These are phyloP conservation scores for Neosalanx taihuensis DNA, from an alignment of 2,797 vertebrate genomes.

Conservation along the genomic window DNA sequence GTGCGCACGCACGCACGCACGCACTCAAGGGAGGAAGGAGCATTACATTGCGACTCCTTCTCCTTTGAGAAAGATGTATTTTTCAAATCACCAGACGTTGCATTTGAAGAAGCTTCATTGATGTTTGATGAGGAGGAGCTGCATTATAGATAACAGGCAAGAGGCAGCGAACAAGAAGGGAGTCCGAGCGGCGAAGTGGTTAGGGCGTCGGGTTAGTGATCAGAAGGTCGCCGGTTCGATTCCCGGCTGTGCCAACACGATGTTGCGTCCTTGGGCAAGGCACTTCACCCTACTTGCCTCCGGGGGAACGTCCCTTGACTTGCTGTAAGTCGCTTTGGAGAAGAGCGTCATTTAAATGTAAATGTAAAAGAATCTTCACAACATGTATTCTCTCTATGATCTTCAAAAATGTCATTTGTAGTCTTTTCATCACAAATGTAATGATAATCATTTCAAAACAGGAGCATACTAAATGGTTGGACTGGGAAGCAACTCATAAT, in stretches of 20 bases:
- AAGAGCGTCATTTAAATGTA: too few relatives aligned
- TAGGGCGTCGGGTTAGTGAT: too few relatives aligned
- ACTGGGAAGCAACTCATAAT: neutral
- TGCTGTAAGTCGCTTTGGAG: too few relatives aligned
- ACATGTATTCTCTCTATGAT: neutral
- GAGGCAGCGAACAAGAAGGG: neutral
- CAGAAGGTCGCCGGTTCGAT: too few relatives aligned
- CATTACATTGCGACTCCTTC: neutral
- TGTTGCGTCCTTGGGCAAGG: too few relatives aligned
- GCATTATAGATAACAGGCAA: neutral
- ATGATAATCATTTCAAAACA: neutral
- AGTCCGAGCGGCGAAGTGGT: too few relatives aligned
- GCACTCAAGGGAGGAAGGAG: neutral
- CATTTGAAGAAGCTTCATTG: neutral
- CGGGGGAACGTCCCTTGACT: too few relatives aligned
- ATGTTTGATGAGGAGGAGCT: neutral
- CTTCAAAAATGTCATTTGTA: neutral
- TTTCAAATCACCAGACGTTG: neutral
- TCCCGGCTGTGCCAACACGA: too few relatives aligned
- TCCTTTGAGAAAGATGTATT: neutral
- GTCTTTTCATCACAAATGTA: neutral
- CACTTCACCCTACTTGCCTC: too few relatives aligned
- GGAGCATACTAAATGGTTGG: neutral
- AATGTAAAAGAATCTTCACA: neutral
- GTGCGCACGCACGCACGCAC: constrained; percentile 8